phyloP scores from a whole-genome alignment of 2,888 invertebrate species.

The Empis livida region DNA sequence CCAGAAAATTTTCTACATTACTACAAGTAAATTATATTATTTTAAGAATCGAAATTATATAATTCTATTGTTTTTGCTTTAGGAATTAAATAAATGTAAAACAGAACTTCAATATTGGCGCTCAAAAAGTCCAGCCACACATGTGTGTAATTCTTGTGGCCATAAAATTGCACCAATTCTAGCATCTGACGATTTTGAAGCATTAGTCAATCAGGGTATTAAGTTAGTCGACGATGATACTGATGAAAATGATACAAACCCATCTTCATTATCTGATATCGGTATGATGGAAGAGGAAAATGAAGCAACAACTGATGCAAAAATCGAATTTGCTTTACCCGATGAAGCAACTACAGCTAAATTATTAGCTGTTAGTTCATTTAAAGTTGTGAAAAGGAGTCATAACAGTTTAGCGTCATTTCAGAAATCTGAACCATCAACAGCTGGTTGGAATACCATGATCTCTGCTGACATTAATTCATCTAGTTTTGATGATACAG shows the following conservation, averaged over 20 bases:
- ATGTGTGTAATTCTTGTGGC: slow-evolving; percentile 64
- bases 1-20: slow-evolving; percentile 76
- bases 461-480: background rate
- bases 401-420: slow-evolving; percentile 10
- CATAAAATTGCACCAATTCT: slow-evolving; percentile 39
- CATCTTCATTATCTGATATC: slow-evolving; percentile 3
- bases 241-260: slow-evolving; percentile 24
- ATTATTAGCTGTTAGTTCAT: slow-evolving; percentile 26
- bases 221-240: slow-evolving; percentile 37
- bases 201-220: slow-evolving; percentile 46
- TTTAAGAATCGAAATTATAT: background rate
- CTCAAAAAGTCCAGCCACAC: slow-evolving; percentile 69
- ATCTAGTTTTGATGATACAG: background rate
- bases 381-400: slow-evolving; percentile 29
- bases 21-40: slow-evolving; percentile 45
- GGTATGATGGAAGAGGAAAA: background rate
- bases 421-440: background rate
- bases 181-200: slow-evolving; percentile 46
- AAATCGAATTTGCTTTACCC: slow-evolving; percentile 24
- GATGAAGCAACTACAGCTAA: slow-evolving; percentile 32
- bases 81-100: slow-evolving; percentile 85
- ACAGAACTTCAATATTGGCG: slow-evolving; percentile 86
- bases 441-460: background rate
- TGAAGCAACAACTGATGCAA: slow-evolving; percentile 6
- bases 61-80: slow-evolving; percentile 16